Conservation (phyloP, 2,797 vertebrate genomes). For the Avahi laniger region DNA sequence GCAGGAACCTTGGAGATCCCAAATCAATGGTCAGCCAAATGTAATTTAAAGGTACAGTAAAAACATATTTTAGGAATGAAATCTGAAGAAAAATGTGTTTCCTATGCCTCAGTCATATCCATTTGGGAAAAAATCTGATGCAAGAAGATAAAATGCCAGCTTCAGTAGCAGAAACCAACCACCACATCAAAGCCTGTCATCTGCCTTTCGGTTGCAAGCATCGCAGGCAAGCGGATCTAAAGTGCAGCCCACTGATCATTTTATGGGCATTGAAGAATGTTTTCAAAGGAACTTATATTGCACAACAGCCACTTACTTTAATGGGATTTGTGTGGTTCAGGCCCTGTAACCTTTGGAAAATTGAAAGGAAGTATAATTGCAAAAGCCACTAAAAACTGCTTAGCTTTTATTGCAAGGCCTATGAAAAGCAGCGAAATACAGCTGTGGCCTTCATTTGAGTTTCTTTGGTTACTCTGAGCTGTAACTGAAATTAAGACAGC, state of each 20-base stretch:
- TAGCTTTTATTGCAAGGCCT: constrained; percentile 63
- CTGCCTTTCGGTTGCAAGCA: constrained; percentile 52
- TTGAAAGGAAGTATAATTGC: constrained; percentile 76
- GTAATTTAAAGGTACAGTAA: constrained; percentile 69
- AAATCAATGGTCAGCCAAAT: not conserved
- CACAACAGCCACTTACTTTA: constrained; percentile 79
- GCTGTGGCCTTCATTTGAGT: not conserved
- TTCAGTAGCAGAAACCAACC: constrained; percentile 66
- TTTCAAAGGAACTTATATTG: constrained; percentile 70
- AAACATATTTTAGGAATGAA: constrained; percentile 64
- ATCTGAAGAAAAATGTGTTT: constrained; percentile 47
- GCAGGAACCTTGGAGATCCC: not conserved
- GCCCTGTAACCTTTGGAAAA: constrained; percentile 76
- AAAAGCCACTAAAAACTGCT: constrained; percentile 78
- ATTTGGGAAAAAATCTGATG: constrained; percentile 71
- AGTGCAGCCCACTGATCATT: constrained; percentile 60
- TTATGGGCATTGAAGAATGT: constrained; percentile 73
- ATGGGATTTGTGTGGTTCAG: constrained; percentile 76
- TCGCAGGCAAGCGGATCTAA: constrained; percentile 55
- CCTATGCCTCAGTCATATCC: constrained; percentile 47
- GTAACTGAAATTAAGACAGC: constrained; percentile 32
- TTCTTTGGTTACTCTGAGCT: constrained; percentile 5
- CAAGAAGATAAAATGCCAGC: constrained; percentile 70
- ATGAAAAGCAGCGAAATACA: constrained; percentile 56
- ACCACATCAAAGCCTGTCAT: constrained; percentile 70